phyloP scores from a whole-genome alignment of 2,113 vertebrate genomes.

The Chlorodrepanis virens region DNA sequence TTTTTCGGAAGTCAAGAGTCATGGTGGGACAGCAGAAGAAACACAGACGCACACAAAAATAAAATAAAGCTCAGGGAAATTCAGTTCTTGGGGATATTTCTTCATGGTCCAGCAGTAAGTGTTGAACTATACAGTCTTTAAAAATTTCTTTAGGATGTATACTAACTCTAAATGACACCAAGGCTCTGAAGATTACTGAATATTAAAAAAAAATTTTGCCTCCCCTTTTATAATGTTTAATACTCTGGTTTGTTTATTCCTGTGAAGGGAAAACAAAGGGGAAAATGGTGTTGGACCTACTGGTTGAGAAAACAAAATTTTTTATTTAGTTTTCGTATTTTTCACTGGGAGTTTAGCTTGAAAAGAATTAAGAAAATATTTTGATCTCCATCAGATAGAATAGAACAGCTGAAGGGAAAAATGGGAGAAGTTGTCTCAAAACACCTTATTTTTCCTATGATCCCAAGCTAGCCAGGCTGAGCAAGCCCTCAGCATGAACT shows the following conservation, averaged over 20 bases:
- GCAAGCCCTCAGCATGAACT: not conserved
- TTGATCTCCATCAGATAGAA: not conserved
- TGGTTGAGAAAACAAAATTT: not conserved
- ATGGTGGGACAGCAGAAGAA: not conserved
- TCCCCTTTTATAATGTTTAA: not conserved
- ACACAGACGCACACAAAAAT: not conserved
- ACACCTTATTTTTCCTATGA: not conserved
- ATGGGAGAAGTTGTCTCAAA: not conserved
- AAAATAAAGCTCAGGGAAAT: not conserved
- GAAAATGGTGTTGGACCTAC: not conserved
- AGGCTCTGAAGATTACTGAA: not conserved
- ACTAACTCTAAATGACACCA: not conserved
- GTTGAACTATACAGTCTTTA: not conserved
- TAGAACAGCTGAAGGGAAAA: not conserved
- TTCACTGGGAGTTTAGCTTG: not conserved
- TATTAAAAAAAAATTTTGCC: not conserved
- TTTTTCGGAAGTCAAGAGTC: not conserved
- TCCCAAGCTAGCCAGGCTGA: not conserved
- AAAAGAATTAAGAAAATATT: not conserved
- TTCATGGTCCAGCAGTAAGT: not conserved
- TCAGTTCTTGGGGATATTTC: not conserved
- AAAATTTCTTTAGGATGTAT: not conserved
- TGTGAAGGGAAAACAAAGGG: not conserved
- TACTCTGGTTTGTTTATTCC: not conserved
- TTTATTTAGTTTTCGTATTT: not conserved